A percentile compares a stretch with the other conserved stretches of the same genome.
Conservation (phyloP, 2,888 invertebrate genomes). For the Ophraella communa region DNA sequence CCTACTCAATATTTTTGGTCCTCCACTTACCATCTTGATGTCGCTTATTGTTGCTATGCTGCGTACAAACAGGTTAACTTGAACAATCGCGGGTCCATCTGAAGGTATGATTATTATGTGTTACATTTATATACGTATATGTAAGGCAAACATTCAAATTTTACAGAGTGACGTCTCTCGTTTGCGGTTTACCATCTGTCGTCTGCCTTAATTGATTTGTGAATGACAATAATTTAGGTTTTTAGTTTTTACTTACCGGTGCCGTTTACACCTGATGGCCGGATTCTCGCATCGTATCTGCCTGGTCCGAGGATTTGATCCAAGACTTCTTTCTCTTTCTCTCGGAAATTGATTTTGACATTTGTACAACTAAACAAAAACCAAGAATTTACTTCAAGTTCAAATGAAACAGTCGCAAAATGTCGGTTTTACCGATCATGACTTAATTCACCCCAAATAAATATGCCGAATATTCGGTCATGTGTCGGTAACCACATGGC, state of each 20-base stretch:
- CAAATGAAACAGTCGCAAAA: too few relatives aligned
- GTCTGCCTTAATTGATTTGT: slow-evolving; percentile 39
- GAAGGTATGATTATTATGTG: slow-evolving; percentile 62
- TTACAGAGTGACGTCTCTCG: slow-evolving; percentile 40
- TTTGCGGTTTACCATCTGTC: slow-evolving; percentile 36
- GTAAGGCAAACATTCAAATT: slow-evolving; percentile 52
- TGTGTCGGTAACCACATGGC: too few relatives aligned
- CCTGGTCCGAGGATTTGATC: slow-evolving; percentile 91
- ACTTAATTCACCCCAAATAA: too few relatives aligned
- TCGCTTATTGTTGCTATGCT: slow-evolving; percentile 98
- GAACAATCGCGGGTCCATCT: slow-evolving; percentile 95
- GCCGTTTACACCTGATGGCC: slow-evolving; percentile 92
- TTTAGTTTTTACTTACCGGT: slow-evolving; percentile 73
- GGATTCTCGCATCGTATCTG: slow-evolving; percentile 89
- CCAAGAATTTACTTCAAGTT: not conserved
- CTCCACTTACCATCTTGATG: slow-evolving; percentile 96
- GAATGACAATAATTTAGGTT: slow-evolving; percentile 26
- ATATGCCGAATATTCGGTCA: too few relatives aligned
- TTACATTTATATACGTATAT: slow-evolving; percentile 53
- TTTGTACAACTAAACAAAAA: slow-evolving; percentile 70
- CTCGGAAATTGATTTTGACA: slow-evolving; percentile 87
- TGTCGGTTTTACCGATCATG: too few relatives aligned
- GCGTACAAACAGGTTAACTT: slow-evolving; percentile 97
- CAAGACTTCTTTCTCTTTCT: slow-evolving; percentile 92
- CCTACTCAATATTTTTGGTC: slow-evolving; percentile 54